Evolutionary conservation across 64 coral and sea anemone species (phyloP).

Genomic region (Dendronephthya gigantea): DNA sequence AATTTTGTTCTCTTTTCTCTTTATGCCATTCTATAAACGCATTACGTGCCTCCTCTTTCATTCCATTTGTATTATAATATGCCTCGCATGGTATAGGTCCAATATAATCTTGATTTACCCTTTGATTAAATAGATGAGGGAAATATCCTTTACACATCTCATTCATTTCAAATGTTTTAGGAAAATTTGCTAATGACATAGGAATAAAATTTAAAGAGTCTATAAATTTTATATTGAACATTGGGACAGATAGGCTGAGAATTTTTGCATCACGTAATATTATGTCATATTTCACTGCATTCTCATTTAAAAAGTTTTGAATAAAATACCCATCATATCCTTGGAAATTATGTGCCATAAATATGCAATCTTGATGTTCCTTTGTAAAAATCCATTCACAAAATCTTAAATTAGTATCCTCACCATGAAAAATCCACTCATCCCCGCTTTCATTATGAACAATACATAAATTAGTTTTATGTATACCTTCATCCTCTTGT

Average conservation of each 20-base stretch:
- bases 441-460: too few relatives aligned
- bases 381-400: too few relatives aligned
- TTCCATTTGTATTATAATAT: neutral
- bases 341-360: neutral
- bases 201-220: neutral
- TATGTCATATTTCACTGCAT: neutral
- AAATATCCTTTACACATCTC: neutral
- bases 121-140: neutral
- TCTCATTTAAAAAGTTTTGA: neutral
- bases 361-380: too few relatives aligned
- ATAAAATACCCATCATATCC: neutral
- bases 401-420: too few relatives aligned
- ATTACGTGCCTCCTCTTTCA: neutral
- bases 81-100: neutral
- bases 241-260: neutral
- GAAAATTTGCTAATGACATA: neutral
- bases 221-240: neutral
- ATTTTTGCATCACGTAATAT: neutral
- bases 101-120: neutral
- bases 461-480: too few relatives aligned
- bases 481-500: too few relatives aligned
- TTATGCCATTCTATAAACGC: neutral
- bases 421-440: too few relatives aligned
- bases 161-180: neutral
- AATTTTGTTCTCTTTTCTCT: neutral